Evolutionary conservation across 64 coral and sea anemone species (phyloP).

Genomic region (Actinia tenebrosa): DNA sequence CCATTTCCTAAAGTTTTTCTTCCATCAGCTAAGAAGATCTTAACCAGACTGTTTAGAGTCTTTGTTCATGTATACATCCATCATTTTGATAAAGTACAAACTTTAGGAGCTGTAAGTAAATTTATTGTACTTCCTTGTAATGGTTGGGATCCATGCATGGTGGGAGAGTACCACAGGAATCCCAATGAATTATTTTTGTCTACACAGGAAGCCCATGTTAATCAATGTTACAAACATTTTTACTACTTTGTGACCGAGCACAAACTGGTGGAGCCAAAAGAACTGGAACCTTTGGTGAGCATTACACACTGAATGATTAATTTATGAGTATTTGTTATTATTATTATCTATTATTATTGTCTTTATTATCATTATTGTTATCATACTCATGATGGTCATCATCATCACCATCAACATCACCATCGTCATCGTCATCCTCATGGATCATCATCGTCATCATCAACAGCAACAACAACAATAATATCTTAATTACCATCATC

Average conservation of each 20-base stretch:
- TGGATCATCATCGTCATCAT: too few species aligned
- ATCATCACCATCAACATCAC: too few species aligned
- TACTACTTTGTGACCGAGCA: slow-evolving; percentile 94
- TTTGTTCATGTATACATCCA: slow-evolving; percentile 99
- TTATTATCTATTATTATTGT: background rate
- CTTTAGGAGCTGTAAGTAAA: slow-evolving; percentile 86
- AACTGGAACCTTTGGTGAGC: slow-evolving; percentile 93
- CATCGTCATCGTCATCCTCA: too few species aligned
- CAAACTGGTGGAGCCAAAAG: slow-evolving; percentile 89
- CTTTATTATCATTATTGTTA: background rate
- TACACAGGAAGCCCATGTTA: slow-evolving; percentile 96
- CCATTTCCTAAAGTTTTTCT: slow-evolving; percentile 93
- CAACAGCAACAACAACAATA: too few species aligned
- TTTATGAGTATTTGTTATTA: background rate
- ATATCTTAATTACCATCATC: too few species aligned
- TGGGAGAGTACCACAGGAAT: background rate
- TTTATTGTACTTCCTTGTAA: background rate
- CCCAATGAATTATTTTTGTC: background rate
- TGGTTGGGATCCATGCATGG: background rate
- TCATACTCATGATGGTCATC: too few species aligned
- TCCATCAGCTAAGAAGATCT: slow-evolving; percentile 88
- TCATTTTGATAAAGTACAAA: slow-evolving; percentile 91
- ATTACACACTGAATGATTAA: background rate
- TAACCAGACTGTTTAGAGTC: slow-evolving; percentile 96
- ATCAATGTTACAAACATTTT: slow-evolving; percentile 99